A percentile compares a stretch with the other conserved stretches of the same genome.
Evolutionary conservation across 1,140 invertebrate genomes (phyloP).

Genomic region (Drosophila ohnishii): DNA sequence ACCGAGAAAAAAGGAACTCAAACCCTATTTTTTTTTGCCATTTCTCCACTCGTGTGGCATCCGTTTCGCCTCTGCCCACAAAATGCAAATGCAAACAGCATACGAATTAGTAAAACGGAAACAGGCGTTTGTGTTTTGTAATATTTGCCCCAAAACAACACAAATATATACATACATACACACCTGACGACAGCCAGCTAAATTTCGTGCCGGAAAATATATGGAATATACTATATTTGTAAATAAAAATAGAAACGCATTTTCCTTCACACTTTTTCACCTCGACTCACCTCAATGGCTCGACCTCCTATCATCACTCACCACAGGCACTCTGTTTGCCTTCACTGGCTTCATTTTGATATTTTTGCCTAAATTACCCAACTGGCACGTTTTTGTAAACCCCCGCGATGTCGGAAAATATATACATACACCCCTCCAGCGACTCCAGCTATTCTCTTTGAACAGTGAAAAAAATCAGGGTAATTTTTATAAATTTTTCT

Average conservation of each 20-base stretch:
- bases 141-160: slow-evolving; percentile 76
- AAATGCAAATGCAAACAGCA: slow-evolving; percentile 81
- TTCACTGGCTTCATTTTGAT: slow-evolving; percentile 45
- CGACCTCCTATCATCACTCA: slow-evolving; percentile 30
- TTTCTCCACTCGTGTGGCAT: slow-evolving; percentile 20
- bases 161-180: slow-evolving; percentile 19
- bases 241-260: slow-evolving; percentile 18
- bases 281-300: slow-evolving; percentile 24
- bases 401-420: neutral
- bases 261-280: slow-evolving; percentile 27
- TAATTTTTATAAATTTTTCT: neutral
- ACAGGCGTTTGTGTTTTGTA: slow-evolving; percentile 81
- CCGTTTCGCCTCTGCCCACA: slow-evolving; percentile 59
- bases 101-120: slow-evolving; percentile 81
- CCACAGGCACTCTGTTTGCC: slow-evolving; percentile 18
- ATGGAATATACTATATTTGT: neutral
- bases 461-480: neutral
- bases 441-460: neutral
- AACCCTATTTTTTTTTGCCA: slow-evolving; percentile 2
- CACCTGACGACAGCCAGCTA: slow-evolving; percentile 50
- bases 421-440: neutral
- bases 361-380: slow-evolving; percentile 64
- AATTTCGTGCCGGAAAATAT: slow-evolving; percentile 54
- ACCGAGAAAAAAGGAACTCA: neutral
- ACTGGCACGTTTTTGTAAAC: slow-evolving; percentile 60